Base-by-base conservation (phyloP, 2,797 vertebrate genomes). In the Botia almorhae region DNA sequence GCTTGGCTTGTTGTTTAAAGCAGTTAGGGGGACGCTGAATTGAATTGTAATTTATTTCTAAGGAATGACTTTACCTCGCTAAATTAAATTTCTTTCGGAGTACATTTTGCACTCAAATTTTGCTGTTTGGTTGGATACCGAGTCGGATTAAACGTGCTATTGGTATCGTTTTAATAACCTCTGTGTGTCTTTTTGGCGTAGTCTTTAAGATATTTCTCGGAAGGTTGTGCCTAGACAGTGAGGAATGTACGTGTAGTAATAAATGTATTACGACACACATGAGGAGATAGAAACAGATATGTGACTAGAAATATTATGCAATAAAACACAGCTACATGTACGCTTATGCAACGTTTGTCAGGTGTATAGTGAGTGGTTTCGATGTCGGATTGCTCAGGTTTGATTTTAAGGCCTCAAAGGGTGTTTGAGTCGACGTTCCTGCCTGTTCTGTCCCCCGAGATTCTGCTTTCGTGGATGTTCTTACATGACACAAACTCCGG, bases 261-360 rank as follows among this genome's bases (percentile, higher is more conserved):
- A 69, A 46, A 74, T 60, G 70, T 67, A 65, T 56, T 51, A 48
- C 21, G 17, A 50, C 23, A 80, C 55, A 64, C 23, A 33, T 7
- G n/a, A 19, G 19, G 5, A 68, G 58, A 48, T 46, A 46, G 23
- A 71, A 51, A 79, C 21, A 19, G 80, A 86, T 68, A 81, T 12
- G 19, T 23, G 13, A 21, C 48, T 56, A 67, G 78, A 19, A 43
- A 68, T 23, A 36, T 78, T 19, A 69, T 79, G 77, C 60, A 63
- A 48, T 63, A 65, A 72, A 72, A 81, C 80, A 74, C 60, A 61
- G 26, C 60, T 61, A 39, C 86, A 23, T 83, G 65, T 84, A 84
- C 76, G 67, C 83, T 92, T 92, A 93, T 93, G 92, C 92, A 92
- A 90, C 76, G 85, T 84, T 90, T 85, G 86, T 89, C 87, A 88